Evolutionary conservation across 2,113 vertebrate genomes (phyloP).

Genomic region (Malurus cyaneus): DNA sequence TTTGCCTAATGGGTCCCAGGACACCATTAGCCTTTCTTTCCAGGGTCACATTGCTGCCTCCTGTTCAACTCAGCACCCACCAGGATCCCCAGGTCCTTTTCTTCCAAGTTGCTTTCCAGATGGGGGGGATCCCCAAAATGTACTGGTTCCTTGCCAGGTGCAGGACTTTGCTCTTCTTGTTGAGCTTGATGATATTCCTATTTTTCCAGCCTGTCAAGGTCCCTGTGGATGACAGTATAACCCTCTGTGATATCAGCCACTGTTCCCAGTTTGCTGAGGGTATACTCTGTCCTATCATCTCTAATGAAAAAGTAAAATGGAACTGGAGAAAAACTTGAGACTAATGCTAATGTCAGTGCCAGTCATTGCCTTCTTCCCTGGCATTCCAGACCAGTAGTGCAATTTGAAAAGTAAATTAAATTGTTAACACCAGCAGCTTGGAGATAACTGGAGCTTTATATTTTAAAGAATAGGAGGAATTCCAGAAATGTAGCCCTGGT

Average conservation of each 20-base stretch:
- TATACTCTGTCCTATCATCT: background rate
- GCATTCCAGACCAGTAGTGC: background rate
- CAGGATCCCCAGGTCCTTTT: background rate
- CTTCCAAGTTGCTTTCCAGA: background rate
- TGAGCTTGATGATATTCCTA: background rate
- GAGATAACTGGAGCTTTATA: background rate
- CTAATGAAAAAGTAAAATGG: background rate
- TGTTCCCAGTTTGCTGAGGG: background rate
- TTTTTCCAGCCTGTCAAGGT: background rate
- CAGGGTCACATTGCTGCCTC: background rate
- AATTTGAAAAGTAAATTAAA: background rate
- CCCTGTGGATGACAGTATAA: background rate
- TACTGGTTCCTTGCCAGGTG: background rate
- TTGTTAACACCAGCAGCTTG: background rate
- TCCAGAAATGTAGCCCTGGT: slow-evolving; percentile 24
- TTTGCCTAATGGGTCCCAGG: background rate
- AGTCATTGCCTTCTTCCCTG: background rate
- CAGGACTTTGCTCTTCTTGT: background rate
- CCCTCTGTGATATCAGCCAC: background rate
- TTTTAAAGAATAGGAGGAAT: slow-evolving; percentile 23
- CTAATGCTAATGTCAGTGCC: background rate
- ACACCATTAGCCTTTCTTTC: background rate
- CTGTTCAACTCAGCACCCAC: background rate
- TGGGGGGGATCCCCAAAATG: background rate
- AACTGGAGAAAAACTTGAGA: background rate